Base-by-base conservation (phyloP, 2,797 vertebrate species). In the Cottoperca gobio region DNA sequence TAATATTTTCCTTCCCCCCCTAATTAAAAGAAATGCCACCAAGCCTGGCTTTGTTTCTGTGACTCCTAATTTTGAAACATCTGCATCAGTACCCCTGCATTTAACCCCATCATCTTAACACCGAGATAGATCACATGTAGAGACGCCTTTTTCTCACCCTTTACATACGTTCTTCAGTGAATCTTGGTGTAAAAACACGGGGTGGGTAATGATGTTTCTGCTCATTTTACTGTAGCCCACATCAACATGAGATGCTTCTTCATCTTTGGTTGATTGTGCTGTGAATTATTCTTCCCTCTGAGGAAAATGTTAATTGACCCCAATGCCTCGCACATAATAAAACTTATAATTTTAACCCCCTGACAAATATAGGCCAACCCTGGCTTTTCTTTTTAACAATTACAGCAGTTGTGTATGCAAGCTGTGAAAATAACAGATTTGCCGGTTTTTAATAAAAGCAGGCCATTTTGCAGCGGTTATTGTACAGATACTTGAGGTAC, bases 231-330 rank as follows among this genome's bases (percentile, higher is more conserved):
- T 39, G 26, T 64, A 77, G 69, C 68, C 76, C 64, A 64, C 69
- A 76, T 87, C 55, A 40, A 55, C 78, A 76, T 53, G 33, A 77
- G 72, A 73, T 60, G 45, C 70, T 83, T 81, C 69, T 70, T 86
- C 79, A 73, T 87, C 74, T 87, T 75, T 64, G 67, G 73, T 84
- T 89, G 83, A 88, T 90, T 90, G 83, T 84, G 65, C 79, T 86
- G 81, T 89, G 88, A 89, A 69, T 91, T 87, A 84, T 89, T 91
- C 86, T 62, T 81, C 48, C 73, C 86, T 85, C 88, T 69, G 43
- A 86, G 89, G 90, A 81, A 81, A 78, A 86, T 83, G 39, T 89
- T 93, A 92, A 93, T 92, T 92, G 91, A 93, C 92, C 90, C 84
- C 85, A 82, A 87, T 88, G 88, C 86, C 76, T 81, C 39, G 66